Base-by-base conservation (phyloP, 2,797 vertebrate species). In the Sphenopsis melanotis region DNA sequence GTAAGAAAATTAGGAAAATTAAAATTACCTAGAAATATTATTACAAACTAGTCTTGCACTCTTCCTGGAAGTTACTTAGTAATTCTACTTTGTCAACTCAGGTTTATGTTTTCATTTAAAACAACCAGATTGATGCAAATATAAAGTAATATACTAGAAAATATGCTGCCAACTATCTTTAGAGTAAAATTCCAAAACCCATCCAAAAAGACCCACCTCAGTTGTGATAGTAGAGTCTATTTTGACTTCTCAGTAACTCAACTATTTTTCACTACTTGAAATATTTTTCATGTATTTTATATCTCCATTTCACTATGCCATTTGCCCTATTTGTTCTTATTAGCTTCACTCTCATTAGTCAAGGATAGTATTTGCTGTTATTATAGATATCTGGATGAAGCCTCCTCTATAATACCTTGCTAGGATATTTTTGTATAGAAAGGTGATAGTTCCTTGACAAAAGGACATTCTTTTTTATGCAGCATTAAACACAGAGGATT, bases 401-500 rank as follows among this genome's bases (percentile, higher is more conserved):
- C 5, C 4, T 63, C 47, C 36, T 47, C 29, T 77, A 7, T 53
- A 83, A 69, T 53, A 85, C 59, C 22, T 70, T 76, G 18, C 7
- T 36, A 70, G 52, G 76, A 49, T 34, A 55, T 29, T 86, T 74
- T 74, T 57, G 2, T 55, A n/a, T 15, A 55, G 63, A 80, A 14
- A 87, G 9, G 13, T 70, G 29, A 11, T 16, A 64, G 15, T 42
- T 83, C 10, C 30, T 76, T 41, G 30, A 59, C 47, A 74, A 78
- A 87, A 86, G 32, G 16, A 34, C 37, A 30, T 42, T 53, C 21
- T 77, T 82, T 46, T 4, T 85, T 63, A 47, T 1, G 0, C 0
- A 2, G 14, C 44, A 50, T 21, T 64, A 53, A 6, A 83, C 29
- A 55, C 2, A 52, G 29, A 44, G 5, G 2, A 0, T 0, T 20